Percentiles rank a stretch among this genome's conserved stretches.
These are phyloP conservation scores for Gambusia holbrooki DNA, from an alignment of 2,113 vertebrate species.

Conservation along the genomic window DNA sequence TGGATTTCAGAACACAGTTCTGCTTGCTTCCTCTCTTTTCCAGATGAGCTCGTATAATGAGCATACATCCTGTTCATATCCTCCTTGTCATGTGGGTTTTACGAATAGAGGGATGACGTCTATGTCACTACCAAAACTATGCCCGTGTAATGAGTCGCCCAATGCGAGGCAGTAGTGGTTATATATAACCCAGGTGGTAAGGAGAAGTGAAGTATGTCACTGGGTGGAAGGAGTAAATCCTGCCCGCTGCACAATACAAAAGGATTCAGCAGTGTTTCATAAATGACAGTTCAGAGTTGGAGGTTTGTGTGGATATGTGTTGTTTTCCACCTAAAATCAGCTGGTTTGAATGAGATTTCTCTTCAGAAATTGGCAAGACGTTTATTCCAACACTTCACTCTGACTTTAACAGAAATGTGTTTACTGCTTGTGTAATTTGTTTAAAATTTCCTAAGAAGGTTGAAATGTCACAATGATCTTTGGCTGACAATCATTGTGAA, in stretches of 20 bases:
- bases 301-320: not conserved
- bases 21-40: conserved; percentile 23
- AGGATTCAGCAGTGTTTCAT: conserved; percentile 14
- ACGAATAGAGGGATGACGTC: conserved; percentile 54
- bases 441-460: not conserved
- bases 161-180: conserved; percentile 46
- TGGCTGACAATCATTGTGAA: too few species aligned
- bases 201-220: conserved; percentile 60
- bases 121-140: conserved; percentile 51
- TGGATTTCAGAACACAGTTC: conserved; percentile 34
- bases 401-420: not conserved
- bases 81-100: conserved; percentile 56
- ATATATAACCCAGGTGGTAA: conserved; percentile 59
- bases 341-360: not conserved
- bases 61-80: conserved; percentile 52
- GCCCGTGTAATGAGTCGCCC: conserved; percentile 52
- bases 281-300: conserved; percentile 27
- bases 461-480: not conserved
- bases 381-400: not conserved
- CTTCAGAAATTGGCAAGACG: not conserved
- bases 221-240: conserved; percentile 35
- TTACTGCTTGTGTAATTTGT: not conserved
- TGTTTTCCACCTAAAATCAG: not conserved
- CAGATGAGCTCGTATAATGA: conserved; percentile 46
- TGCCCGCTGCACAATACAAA: conserved; percentile 37